Evolutionary conservation across 2,888 invertebrate species (phyloP), one percentile per base, ranked within the genome.

Genomic region (Mimas tiliae): DNA sequence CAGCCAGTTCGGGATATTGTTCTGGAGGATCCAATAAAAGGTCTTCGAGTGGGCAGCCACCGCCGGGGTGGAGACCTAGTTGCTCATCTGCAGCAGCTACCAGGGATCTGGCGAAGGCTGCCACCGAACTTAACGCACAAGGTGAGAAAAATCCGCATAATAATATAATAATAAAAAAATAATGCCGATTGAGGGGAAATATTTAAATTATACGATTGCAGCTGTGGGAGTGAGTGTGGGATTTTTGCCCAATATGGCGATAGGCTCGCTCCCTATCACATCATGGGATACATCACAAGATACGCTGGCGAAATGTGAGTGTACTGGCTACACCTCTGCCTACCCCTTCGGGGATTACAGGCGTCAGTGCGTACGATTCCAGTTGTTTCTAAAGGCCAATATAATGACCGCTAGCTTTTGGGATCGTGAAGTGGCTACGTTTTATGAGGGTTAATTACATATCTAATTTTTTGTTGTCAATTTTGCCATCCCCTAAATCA

Each of bases 81-180:
- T 95, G 95, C 70, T 94, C 95, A 33, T 94, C 95, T 4, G 94
- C 94, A 48, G 94, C 94, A 8, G 95, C 95, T 0, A 94, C 94
- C 53, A 91, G 91, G 70, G 95, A 95, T 66, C 83, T 94, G 70
- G 93, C 94, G 62, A 95, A 95, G 80, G 95, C 96, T 65, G 96
- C 96, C 16, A 95, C 96, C 8, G 96, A 96, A 83, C 91, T 96
- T 27, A 96, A 96, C 87, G 91, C 95, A 74, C 96, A 96, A 89
- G 96, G 96, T 96, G 84, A 94, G 95, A 91, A 4, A 19, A 11
- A n/a, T 38, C n/a, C 1, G 52, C 9, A 11, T 19, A 19, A 8
- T 12, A 27, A 27, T n/a, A n/a, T n/a, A n/a, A n/a, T n/a, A n/a
- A n/a, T n/a, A n/a, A n/a, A n/a, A n/a, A n/a, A n/a, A n/a, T n/a